Evolutionary conservation across 2,113 vertebrate species (phyloP).

Genomic region (Procapra przewalskii): DNA sequence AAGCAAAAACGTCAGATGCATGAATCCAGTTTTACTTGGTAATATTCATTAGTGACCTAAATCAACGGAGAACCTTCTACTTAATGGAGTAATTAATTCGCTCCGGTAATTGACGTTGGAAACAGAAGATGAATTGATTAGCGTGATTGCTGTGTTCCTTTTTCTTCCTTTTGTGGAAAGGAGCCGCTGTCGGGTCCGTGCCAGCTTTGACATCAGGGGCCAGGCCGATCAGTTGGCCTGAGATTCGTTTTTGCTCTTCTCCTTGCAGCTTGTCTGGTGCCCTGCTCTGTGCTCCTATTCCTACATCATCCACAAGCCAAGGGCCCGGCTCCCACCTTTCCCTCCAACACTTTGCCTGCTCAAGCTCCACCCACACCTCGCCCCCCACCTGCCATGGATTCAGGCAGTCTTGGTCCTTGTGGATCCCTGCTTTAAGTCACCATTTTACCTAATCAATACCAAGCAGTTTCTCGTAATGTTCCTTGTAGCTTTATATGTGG

Average conservation of each 20-base stretch:
- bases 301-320: too few species aligned
- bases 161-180: constrained; percentile 13
- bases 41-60: constrained; percentile 38
- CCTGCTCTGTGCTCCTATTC: not conserved
- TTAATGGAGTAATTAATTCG: constrained; percentile 59
- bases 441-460: not conserved
- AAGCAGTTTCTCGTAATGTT: not conserved
- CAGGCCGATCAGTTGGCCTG: not conserved
- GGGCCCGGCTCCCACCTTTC: not conserved
- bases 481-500: not conserved
- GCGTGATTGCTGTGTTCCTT: constrained; percentile 20
- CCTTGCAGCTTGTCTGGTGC: not conserved
- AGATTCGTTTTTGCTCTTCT: rapidly evolving
- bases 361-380: not conserved
- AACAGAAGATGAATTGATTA: constrained; percentile 54
- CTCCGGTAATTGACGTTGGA: constrained; percentile 31
- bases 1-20: not conserved
- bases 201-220: not conserved
- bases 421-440: not conserved
- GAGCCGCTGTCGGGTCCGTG: not conserved
- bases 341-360: too few species aligned
- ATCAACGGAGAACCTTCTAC: constrained; percentile 43
- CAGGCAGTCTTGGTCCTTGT: not conserved
- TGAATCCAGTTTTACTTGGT: constrained; percentile 2
- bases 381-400: not conserved